Percentiles rank a stretch among this genome's conserved stretches.
Conservation (phyloP, 1,140 invertebrate species). For the Apis florea region DNA sequence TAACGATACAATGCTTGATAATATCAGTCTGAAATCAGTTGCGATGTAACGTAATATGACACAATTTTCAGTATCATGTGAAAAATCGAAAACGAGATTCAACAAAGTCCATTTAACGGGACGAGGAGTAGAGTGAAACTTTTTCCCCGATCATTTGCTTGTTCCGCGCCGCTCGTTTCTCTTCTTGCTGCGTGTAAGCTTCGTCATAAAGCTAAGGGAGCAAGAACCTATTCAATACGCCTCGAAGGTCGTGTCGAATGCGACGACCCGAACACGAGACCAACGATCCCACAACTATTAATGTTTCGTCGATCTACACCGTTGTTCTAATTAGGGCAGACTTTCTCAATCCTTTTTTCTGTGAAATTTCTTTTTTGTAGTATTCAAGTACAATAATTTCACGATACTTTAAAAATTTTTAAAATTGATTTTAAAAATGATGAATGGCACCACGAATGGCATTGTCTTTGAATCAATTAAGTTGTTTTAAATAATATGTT, state of each 20-base stretch:
- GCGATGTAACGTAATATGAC: no score
- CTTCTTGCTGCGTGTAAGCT: background rate
- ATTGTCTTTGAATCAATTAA: no score
- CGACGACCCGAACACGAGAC: constrained; percentile 7
- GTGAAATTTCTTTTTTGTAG: no score
- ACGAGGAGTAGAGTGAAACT: background rate
- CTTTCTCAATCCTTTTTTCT: background rate
- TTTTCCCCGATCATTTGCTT: constrained; percentile 13
- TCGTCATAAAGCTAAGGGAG: constrained; percentile 26
- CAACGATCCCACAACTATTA: constrained; percentile 17
- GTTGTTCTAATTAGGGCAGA: constrained; percentile 24
- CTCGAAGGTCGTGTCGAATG: constrained; percentile 43
- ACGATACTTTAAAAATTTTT: no score
- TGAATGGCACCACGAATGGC: no score
- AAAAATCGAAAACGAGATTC: background rate
- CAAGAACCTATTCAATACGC: constrained; percentile 42
- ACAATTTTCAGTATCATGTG: no score
- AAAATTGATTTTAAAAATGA: no score
- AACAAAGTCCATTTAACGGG: constrained; percentile 4
- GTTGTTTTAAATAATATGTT: no score
- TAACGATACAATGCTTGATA: no score
- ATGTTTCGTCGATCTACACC: constrained; percentile 1
- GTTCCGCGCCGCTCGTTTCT: constrained; percentile 15
- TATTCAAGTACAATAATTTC: no score
- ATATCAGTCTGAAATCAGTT: no score